Percentiles rank a stretch among this genome's conserved stretches.
These are phyloP conservation scores for Drosophila ercepeae DNA, from an alignment of 1,140 invertebrate genomes.

Conservation along the genomic window DNA sequence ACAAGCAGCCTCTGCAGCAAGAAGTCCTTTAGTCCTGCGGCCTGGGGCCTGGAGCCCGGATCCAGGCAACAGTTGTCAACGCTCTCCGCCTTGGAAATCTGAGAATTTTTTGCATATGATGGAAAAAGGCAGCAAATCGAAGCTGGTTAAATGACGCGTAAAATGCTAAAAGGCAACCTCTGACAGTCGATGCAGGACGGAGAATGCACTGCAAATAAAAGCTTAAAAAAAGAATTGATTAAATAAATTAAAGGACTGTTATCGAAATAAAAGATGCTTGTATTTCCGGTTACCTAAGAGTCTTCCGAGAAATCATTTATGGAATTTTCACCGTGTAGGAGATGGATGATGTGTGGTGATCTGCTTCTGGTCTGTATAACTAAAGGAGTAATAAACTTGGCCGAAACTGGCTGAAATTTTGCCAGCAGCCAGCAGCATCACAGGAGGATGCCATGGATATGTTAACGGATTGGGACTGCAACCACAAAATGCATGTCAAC, in stretches of 20 bases:
- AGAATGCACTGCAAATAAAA: not conserved
- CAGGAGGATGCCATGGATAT: constrained; percentile 3
- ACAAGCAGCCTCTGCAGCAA: not conserved
- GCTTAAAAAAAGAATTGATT: not conserved
- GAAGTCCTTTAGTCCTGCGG: not conserved
- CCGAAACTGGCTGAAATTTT: constrained; percentile 14
- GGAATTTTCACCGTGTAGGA: not conserved
- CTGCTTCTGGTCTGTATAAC: not conserved
- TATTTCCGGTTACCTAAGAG: too few species aligned
- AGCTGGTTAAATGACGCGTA: constrained; percentile 67
- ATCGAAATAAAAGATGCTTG: not conserved
- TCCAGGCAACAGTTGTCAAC: constrained; percentile 63
- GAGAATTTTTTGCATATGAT: constrained; percentile 39
- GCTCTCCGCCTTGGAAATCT: constrained; percentile 10
- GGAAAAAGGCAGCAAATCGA: constrained; percentile 50
- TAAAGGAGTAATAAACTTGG: constrained; percentile 27
- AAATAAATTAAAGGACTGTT: too few species aligned
- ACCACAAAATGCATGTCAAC: constrained; percentile 74
- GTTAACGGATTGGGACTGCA: constrained; percentile 23
- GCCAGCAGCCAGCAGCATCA: constrained; percentile 2
- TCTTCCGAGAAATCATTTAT: too few species aligned
- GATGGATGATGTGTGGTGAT: not conserved
- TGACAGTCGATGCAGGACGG: not conserved
- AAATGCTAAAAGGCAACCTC: constrained; percentile 50
- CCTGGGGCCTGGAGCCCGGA: constrained; percentile 1